Base-by-base conservation (phyloP, 2,888 invertebrate genomes). In the Himalopsyche kuldschensis region DNA sequence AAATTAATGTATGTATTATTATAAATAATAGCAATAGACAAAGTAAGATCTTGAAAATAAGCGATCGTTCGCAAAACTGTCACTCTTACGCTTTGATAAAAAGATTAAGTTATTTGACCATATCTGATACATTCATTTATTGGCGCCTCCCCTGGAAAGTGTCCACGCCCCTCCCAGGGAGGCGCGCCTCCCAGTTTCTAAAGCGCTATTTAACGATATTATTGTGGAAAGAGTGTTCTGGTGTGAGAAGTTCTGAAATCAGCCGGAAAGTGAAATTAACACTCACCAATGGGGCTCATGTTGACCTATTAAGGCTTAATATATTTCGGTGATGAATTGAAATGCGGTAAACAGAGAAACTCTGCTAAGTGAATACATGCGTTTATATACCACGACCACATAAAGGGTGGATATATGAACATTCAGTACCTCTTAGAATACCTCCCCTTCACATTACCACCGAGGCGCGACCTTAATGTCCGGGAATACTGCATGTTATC, bases 201-300 rank as follows among this genome's bases (percentile, higher is more conserved):
- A n/a, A n/a, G n/a, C n/a, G n/a, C n/a, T n/a, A n/a, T n/a, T 20
- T 55, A 20, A 55, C 20, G 55, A 0, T 8, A 20, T 55, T 55
- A 78, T 78, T 78, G 20, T 31, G 47, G 35, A 41, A 3, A 4
- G 75, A 75, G 75, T 75, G 31, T 31, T 31, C 15, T 15, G 75
- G 30, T 32, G 31, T 30, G 75, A 75, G 75, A 55, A 55, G 55
- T 55, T 55, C 20, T 55, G 55, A 55, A 55, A 55, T 55, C 75
- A 32, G 75, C 31, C 55, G 31, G 78, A 78, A 78, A 78, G 78
- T 78, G 78, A 78, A 78, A 78, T 78, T 47, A 78, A 78, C 78
- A 78, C 47, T 78, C 27, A 78, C 78, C 78, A 48, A 46, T 24
- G 78, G 41, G 78, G 78, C 35, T 78, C 78, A 30, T 78, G 78